These are phyloP conservation scores for Erpobdella octoculata DNA, from an alignment of 2,888 invertebrate species.

Conservation along the genomic window DNA sequence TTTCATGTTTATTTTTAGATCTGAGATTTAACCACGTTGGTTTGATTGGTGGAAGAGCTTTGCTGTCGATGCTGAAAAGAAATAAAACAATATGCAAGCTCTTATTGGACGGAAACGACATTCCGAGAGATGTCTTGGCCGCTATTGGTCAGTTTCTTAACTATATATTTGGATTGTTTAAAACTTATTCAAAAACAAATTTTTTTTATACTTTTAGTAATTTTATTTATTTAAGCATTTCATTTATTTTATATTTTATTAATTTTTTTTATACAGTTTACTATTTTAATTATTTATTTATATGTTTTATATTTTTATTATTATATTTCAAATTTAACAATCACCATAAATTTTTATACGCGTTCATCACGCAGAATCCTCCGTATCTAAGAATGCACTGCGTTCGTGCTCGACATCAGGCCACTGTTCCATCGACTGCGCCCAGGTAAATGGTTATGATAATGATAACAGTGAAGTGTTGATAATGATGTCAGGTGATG, in stretches of 20 bases:
- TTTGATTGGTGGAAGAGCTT: constrained; percentile 48
- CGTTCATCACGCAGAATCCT: not conserved
- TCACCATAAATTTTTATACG: not conserved
- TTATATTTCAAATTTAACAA: not conserved
- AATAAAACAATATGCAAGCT: constrained; percentile 48
- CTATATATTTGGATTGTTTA: constrained; percentile 42
- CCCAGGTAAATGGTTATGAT: not conserved
- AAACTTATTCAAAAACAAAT: not conserved
- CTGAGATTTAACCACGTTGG: constrained; percentile 52
- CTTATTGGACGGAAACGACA: constrained; percentile 51
- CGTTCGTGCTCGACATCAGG: not conserved
- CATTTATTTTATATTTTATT: no score
- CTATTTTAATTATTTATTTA: not conserved
- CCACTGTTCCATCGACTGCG: not conserved
- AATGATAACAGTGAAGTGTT: not conserved
- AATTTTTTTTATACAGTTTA: no score
- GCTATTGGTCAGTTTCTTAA: constrained; percentile 45
- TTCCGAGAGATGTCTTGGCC: constrained; percentile 49
- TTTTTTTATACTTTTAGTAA: not conserved
- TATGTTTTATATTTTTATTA: not conserved
- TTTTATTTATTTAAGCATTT: not conserved
- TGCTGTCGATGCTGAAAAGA: constrained; percentile 46
- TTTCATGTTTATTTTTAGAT: constrained; percentile 43
- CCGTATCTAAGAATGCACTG: not conserved
- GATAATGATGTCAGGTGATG: not conserved